phyloP scores from a whole-genome alignment of 2,113 vertebrate genomes.

The Odontesthes bonariensis region DNA sequence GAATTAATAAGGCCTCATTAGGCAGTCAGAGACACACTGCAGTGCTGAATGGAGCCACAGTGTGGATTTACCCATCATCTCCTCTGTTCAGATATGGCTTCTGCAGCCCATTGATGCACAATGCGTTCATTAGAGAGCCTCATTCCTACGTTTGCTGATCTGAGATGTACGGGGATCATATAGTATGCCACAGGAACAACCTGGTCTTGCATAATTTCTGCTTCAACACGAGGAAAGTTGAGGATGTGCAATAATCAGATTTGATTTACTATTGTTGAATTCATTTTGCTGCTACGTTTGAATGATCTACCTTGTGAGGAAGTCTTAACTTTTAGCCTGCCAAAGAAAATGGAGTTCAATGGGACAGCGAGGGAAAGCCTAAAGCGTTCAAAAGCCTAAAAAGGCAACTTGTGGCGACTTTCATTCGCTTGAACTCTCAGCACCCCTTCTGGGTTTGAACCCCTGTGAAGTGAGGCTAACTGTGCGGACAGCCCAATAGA shows the following conservation, averaged over 20 bases:
- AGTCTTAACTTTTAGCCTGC: constrained; percentile 1
- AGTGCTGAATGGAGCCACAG: constrained; percentile 59
- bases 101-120: constrained; percentile 46
- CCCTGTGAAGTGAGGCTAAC: constrained; percentile 34
- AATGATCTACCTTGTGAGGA: not conserved
- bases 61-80: constrained; percentile 61
- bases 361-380: constrained; percentile 15
- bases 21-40: constrained; percentile 71
- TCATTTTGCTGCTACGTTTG: not conserved
- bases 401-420: constrained; percentile 35
- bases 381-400: constrained; percentile 19
- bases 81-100: constrained; percentile 45
- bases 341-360: constrained; percentile 5
- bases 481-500: constrained; percentile 25
- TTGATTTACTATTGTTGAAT: not conserved
- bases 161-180: constrained; percentile 35
- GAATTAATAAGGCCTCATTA: constrained; percentile 84
- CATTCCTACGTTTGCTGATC: constrained; percentile 34
- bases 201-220: constrained; percentile 6
- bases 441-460: constrained; percentile 13
- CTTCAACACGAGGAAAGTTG: constrained; percentile 15
- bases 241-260: constrained; percentile 8
- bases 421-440: constrained; percentile 48
- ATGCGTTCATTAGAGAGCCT: constrained; percentile 54
- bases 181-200: not conserved